phyloP scores from a whole-genome alignment of 2,888 invertebrate genomes.

The Pycnomerus fuliginosus region DNA sequence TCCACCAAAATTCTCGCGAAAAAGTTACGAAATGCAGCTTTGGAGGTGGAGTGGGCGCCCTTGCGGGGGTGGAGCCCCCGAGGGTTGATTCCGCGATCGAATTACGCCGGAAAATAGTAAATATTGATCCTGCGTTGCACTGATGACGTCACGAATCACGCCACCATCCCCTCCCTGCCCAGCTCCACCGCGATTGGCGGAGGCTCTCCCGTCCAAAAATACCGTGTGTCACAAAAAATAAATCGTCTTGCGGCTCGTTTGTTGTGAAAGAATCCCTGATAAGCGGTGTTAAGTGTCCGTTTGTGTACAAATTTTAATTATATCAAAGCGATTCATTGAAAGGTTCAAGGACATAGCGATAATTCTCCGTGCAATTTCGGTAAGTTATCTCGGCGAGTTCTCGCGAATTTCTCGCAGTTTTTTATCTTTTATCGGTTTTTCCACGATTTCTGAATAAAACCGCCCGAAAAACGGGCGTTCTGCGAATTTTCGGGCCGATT shows the following conservation, averaged over 20 bases:
- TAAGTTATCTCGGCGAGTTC: neutral
- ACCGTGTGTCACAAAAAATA: constrained; percentile 30
- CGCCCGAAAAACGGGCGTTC: neutral
- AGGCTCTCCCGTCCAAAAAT: constrained; percentile 35
- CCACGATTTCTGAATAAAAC: neutral
- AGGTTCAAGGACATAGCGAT: constrained; percentile 13
- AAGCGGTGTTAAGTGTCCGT: too few species aligned
- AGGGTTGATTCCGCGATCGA: too few species aligned
- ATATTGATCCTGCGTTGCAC: constrained; percentile 35
- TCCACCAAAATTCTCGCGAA: too few species aligned
- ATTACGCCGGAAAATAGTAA: constrained; percentile 7
- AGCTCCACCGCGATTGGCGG: constrained; percentile 28
- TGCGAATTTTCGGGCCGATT: constrained; percentile 4
- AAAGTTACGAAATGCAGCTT: too few species aligned
- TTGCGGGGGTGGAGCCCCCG: too few species aligned
- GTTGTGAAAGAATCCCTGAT: too few species aligned
- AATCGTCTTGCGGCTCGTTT: too few species aligned
- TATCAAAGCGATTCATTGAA: too few species aligned
- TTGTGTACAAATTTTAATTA: too few species aligned
- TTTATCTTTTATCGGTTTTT: constrained; percentile 20
- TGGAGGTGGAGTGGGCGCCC: too few species aligned
- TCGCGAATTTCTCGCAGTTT: too few species aligned
- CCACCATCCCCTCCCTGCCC: constrained; percentile 37
- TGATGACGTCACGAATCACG: constrained; percentile 39
- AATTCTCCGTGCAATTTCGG: constrained; percentile 21